phyloP scores from a whole-genome alignment of 2,888 invertebrate species.

The Macropis europaea region DNA sequence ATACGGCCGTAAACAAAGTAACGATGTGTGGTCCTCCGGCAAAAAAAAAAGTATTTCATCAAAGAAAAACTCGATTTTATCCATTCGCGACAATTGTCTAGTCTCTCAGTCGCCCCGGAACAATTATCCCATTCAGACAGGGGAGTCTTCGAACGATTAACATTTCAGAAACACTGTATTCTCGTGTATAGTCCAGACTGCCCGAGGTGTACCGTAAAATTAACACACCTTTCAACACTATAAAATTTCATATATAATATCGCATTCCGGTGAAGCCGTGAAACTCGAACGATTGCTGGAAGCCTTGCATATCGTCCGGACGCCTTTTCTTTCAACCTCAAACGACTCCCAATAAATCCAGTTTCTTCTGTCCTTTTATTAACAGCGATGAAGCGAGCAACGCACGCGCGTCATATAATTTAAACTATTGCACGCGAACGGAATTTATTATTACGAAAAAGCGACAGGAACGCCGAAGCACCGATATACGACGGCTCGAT shows the following conservation, averaged over 20 bases:
- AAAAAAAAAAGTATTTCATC: no score
- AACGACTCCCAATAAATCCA: slow-evolving; percentile 19
- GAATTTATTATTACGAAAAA: not conserved
- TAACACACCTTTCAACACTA: not conserved
- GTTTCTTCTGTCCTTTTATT: slow-evolving; percentile 17
- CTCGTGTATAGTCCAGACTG: not conserved
- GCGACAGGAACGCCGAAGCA: not conserved
- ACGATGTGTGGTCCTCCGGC: no score
- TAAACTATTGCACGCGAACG: not conserved
- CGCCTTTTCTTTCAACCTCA: not conserved
- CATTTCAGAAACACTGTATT: not conserved
- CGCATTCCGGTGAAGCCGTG: not conserved
- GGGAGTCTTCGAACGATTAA: not conserved
- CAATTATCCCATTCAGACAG: no score
- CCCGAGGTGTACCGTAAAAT: not conserved
- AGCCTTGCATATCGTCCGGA: not conserved
- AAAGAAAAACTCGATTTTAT: no score
- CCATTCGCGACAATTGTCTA: no score
- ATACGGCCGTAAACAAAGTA: no score
- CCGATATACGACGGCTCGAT: not conserved
- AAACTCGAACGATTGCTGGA: not conserved
- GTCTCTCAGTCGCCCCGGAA: no score
- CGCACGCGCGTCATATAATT: not conserved
- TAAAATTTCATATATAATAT: not conserved
- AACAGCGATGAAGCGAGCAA: not conserved